phyloP scores from a whole-genome alignment of 2,113 vertebrate genomes.

The Oreochromis spilurus region DNA sequence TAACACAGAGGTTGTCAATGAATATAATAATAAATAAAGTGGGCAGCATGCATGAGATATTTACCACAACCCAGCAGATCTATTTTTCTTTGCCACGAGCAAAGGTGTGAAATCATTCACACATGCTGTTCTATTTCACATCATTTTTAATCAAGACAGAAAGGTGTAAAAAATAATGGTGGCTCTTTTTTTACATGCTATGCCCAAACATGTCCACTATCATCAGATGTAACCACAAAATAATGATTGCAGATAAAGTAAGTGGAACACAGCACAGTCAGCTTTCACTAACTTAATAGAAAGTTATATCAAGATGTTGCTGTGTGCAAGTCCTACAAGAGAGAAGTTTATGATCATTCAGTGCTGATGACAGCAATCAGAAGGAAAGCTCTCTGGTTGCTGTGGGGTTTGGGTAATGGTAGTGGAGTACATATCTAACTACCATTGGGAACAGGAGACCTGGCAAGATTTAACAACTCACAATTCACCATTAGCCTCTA shows the following conservation, averaged over 20 bases:
- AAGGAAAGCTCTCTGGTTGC: constrained; percentile 12
- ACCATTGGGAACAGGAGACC: constrained; percentile 18
- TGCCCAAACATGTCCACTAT: constrained; percentile 42
- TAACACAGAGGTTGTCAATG: constrained; percentile 14
- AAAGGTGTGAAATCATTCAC: constrained; percentile 18
- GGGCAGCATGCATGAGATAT: neutral
- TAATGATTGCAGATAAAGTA: constrained; percentile 33
- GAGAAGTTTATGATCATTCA: constrained; percentile 47
- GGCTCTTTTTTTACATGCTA: constrained; percentile 3
- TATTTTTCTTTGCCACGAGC: constrained; percentile 5
- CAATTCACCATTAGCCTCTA: constrained; percentile 6
- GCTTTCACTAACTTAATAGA: constrained; percentile 43
- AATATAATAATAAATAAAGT: constrained; percentile 33
- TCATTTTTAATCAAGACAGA: constrained; percentile 36
- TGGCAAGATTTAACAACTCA: constrained; percentile 28
- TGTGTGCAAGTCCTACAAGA: constrained; percentile 24
- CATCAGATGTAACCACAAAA: constrained; percentile 27
- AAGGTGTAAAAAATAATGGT: constrained; percentile 33
- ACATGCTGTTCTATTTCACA: neutral
- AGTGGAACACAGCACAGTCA: constrained; percentile 21
- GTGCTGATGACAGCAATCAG: constrained; percentile 53
- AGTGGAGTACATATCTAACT: constrained; percentile 28
- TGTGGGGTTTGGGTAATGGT: constrained; percentile 38
- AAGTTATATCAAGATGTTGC: constrained; percentile 43
- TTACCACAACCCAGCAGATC: constrained; percentile 1